Base-by-base conservation (phyloP, 2,888 invertebrate genomes). In the Keiferia lycopersicella region DNA sequence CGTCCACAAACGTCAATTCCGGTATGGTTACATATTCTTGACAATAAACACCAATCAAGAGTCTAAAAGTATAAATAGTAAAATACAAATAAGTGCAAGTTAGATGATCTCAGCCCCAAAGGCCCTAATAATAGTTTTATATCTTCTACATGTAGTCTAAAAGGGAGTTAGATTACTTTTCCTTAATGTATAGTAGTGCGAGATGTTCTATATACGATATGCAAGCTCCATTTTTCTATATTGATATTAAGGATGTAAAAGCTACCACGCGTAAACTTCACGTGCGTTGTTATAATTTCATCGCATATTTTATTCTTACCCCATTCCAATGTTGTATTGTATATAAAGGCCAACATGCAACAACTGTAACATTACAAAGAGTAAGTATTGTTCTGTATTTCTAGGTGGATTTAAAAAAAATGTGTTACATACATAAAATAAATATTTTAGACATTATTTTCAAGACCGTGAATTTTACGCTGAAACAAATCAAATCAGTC, bases 1-100 rank as follows among this genome's bases (percentile, higher is more conserved):
- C 72, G 63, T 0, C 80, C 88, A 72, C 88, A 88, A 61, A 76
- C 60, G 0, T 75, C 51, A 18, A 67, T 62, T 68, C 79, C 74
- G 4, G 86, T 86, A 61, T 88, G 88, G 30, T 86, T 86, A 62
- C 88, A 88, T 20, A 70, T 65, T 30, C 70, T 73, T 16, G 87
- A 76, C 60, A 74, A 61, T 0, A 77, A 65, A 63, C 88, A 88
- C 20, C 69, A 67, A 22, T 71, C 66, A 6, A 73, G 60, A n/a
- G 76, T 69, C 88, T 88, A 61, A 34, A 77, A 79, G 63, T 58
- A 45, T 57, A 34, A 16, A 41, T n/a, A 71, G 8, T 34, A 34
- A 34, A 7, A 34, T 34, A n/a, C n/a, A n/a, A n/a, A n/a, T n/a
- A n/a, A n/a, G n/a, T 34, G 6, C 34, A 34, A 8, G 34, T 8